Conservation (phyloP, 2,888 invertebrate genomes). For the Apotomis capreana region DNA sequence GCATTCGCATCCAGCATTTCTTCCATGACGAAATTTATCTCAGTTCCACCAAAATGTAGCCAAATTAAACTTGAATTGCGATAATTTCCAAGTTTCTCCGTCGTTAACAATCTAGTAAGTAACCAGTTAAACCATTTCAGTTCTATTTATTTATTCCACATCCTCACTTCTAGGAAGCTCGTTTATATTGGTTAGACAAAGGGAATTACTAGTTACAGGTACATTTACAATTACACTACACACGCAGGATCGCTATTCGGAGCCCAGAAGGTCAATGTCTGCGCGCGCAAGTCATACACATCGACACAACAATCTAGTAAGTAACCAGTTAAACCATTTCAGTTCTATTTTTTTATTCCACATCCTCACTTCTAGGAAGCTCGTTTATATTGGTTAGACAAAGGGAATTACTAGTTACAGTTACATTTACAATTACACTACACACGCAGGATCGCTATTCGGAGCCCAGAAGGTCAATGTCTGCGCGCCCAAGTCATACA, state of each 20-base stretch:
- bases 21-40: too few species aligned
- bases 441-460: constrained; percentile 61
- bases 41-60: too few species aligned
- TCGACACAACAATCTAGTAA: too few species aligned
- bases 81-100: too few species aligned
- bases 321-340: too few species aligned
- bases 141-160: background rate
- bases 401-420: constrained; percentile 35
- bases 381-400: constrained; percentile 8
- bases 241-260: constrained; percentile 61
- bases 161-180: constrained; percentile 8
- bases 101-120: too few species aligned
- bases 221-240: constrained; percentile 53
- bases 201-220: constrained; percentile 38
- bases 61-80: too few species aligned
- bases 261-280: constrained; percentile 75
- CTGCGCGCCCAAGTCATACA: constrained; percentile 51
- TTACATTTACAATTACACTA: constrained; percentile 53
- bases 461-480: constrained; percentile 73
- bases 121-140: too few species aligned
- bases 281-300: constrained; percentile 45
- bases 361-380: constrained; percentile 6
- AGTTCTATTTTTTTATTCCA: background rate
- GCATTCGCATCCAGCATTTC: too few species aligned
- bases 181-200: constrained; percentile 5